Conservation (phyloP, 2,797 vertebrate genomes). For the Gymnothorax javanicus region DNA sequence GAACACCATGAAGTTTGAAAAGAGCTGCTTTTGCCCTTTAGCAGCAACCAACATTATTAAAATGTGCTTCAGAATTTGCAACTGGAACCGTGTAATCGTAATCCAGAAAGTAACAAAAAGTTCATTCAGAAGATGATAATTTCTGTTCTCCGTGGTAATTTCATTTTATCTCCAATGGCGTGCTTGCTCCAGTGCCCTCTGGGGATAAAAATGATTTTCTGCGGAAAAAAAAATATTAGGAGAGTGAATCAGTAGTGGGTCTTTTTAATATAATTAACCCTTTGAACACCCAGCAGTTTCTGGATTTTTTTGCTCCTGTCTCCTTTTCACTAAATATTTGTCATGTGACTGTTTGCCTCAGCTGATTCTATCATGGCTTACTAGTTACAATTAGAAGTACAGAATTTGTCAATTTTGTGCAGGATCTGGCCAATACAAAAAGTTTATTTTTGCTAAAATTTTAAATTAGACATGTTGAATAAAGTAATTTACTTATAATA, state of each 20-base stretch:
- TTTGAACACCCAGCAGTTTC: too few relatives aligned
- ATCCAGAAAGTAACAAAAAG: conserved; percentile 17
- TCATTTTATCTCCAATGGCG: background rate
- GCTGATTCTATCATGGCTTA: too few relatives aligned
- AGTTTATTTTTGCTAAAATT: too few relatives aligned
- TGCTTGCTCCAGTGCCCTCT: background rate
- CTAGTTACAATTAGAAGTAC: too few relatives aligned
- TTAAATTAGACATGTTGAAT: too few relatives aligned
- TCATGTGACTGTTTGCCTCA: too few relatives aligned
- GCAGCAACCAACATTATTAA: background rate
- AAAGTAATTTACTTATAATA: too few relatives aligned
- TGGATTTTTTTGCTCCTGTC: too few relatives aligned
- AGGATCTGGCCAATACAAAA: too few relatives aligned
- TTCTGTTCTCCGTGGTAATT: conserved; percentile 12
- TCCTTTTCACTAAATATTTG: too few relatives aligned
- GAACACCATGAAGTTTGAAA: background rate
- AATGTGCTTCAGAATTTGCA: background rate
- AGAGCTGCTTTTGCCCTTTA: background rate
- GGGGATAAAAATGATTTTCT: background rate
- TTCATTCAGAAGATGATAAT: conserved; percentile 11
- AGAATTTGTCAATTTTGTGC: too few relatives aligned
- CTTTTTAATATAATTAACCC: background rate
- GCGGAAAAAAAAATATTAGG: background rate
- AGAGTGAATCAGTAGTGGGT: background rate
- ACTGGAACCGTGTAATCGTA: conserved; percentile 11